Percentiles rank a stretch among this genome's conserved stretches.
Evolutionary conservation across 2,797 vertebrate species (phyloP).

Genomic region (Amniataba percoides): DNA sequence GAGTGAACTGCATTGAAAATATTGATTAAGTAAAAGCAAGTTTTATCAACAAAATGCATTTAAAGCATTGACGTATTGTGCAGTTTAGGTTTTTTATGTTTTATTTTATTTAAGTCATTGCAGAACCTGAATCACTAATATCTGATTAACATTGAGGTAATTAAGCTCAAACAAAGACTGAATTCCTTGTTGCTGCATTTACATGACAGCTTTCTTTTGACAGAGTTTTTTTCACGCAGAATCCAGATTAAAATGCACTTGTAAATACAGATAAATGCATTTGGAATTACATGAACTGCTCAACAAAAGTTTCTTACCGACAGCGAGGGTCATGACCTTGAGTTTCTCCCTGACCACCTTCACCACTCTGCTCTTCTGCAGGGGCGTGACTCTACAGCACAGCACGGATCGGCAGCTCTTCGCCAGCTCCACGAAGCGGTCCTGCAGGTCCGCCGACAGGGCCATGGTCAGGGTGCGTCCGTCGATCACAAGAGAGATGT

Average conservation of each 20-base stretch:
- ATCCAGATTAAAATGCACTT: background rate
- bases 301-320: conserved; percentile 84
- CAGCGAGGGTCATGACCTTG: conserved; percentile 91
- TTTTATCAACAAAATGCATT: too few species aligned
- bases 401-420: conserved; percentile 88
- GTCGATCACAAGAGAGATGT: conserved; percentile 90
- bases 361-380: conserved; percentile 93
- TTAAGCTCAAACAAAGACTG: background rate
- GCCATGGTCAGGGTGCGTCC: conserved; percentile 87
- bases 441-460: conserved; percentile 88
- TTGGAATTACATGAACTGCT: background rate
- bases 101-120: too few species aligned
- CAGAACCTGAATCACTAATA: too few species aligned
- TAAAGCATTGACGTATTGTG: too few species aligned
- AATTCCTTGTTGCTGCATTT: conserved; percentile 2
- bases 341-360: conserved; percentile 88
- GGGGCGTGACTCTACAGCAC: conserved; percentile 92
- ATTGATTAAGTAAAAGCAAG: too few species aligned
- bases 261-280: background rate
- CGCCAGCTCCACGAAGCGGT: conserved; percentile 87
- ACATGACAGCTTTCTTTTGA: background rate
- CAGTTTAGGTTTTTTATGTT: too few species aligned
- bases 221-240: background rate
- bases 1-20: too few species aligned
- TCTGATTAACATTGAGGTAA: background rate